A percentile compares a stretch with the other conserved stretches of the same genome.
Conservation (phyloP, 2,797 vertebrate genomes). For the Coranthus polyacanthus region DNA sequence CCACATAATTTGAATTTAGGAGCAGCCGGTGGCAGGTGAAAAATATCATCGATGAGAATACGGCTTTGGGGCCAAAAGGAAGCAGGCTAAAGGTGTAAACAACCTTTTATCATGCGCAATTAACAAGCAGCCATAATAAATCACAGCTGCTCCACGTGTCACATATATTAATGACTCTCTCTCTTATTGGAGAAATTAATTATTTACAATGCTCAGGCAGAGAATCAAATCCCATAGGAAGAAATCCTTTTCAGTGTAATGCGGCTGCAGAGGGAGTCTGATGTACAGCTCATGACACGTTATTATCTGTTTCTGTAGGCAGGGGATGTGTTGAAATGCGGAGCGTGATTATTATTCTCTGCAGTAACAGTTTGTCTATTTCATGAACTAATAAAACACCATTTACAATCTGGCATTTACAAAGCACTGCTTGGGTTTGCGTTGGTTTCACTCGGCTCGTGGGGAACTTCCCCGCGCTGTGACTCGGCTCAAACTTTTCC, state of each 20-base stretch:
- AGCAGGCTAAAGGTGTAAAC: constrained; percentile 65
- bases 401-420: constrained; percentile 15
- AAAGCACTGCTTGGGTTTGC: not conserved
- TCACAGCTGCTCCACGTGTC: constrained; percentile 64
- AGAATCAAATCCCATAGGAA: constrained; percentile 43
- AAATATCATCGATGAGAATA: constrained; percentile 54
- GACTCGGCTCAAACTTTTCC: constrained; percentile 12
- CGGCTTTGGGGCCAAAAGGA: constrained; percentile 52
- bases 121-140: constrained; percentile 70
- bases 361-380: constrained; percentile 11
- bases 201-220: constrained; percentile 57
- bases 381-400: constrained; percentile 30
- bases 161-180: constrained; percentile 71
- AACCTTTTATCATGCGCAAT: constrained; percentile 79
- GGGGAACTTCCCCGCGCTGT: constrained; percentile 3
- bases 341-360: constrained; percentile 17
- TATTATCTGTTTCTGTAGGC: constrained; percentile 21
- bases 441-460: not conserved
- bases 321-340: constrained; percentile 19
- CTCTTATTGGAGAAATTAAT: constrained; percentile 60
- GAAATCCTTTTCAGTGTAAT: constrained; percentile 26
- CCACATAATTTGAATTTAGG: constrained; percentile 29
- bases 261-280: constrained; percentile 22
- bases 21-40: constrained; percentile 52
- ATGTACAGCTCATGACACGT: constrained; percentile 15